Conservation (phyloP, 1,140 invertebrate species). For the Adelges cooleyi region DNA sequence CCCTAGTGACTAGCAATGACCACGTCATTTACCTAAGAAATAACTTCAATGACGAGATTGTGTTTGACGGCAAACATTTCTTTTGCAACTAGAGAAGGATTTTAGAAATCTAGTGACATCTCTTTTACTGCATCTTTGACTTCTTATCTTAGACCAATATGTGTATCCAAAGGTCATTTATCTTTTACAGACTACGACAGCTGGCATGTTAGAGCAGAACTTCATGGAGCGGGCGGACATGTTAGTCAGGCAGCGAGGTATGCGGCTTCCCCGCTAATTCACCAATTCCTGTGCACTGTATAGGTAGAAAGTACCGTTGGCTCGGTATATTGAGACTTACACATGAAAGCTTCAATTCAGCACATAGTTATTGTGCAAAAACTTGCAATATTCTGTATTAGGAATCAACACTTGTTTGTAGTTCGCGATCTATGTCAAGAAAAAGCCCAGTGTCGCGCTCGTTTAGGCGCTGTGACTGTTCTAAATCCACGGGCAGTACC, state of each 20-base stretch:
- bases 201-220: neutral
- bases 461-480: neutral
- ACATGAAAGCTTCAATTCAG: neutral
- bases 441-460: neutral
- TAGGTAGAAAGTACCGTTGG: neutral
- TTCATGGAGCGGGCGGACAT: neutral
- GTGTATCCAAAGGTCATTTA: neutral
- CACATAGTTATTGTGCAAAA: neutral
- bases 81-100: neutral
- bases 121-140: neutral
- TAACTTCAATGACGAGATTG: neutral
- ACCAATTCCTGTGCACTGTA: neutral
- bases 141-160: neutral
- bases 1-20: too few species aligned
- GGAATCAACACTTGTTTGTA: neutral
- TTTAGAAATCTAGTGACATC: constrained; percentile 2
- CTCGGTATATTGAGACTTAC: constrained; percentile 1
- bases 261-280: neutral
- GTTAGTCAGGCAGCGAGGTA: constrained; percentile 5
- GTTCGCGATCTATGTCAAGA: neutral
- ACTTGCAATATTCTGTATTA: neutral
- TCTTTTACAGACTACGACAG: neutral
- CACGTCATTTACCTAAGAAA: neutral
- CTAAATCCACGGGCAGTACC: neutral
- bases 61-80: neutral